These are phyloP conservation scores for Cydia fagiglandana DNA, from an alignment of 1,140 invertebrate species.

Conservation along the genomic window DNA sequence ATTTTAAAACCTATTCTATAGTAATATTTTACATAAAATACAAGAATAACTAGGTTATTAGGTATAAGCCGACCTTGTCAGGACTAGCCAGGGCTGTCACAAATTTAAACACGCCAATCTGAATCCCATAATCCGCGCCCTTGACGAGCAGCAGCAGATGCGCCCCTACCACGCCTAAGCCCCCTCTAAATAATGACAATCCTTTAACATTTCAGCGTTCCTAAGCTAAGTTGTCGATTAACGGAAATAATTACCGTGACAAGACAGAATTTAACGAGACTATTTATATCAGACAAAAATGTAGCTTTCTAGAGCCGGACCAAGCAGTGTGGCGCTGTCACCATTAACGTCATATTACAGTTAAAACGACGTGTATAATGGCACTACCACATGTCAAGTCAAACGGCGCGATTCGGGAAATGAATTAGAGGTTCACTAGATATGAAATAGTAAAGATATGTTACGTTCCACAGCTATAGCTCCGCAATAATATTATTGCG, in stretches of 20 bases:
- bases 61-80: neutral
- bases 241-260: neutral
- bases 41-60: neutral
- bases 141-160: conserved; percentile 17
- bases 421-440: too few species aligned
- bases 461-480: too few species aligned
- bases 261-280: neutral
- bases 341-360: too few species aligned
- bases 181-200: conserved; percentile 28
- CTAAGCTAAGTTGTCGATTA: conserved; percentile 11
- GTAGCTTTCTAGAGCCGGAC: neutral
- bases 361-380: too few species aligned
- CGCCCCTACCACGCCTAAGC: conserved; percentile 13
- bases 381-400: too few species aligned
- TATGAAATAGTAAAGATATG: too few species aligned
- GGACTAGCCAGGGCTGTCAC: conserved; percentile 19
- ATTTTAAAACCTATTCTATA: too few species aligned
- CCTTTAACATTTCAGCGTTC: conserved; percentile 29
- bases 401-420: too few species aligned
- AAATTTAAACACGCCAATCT: conserved; percentile 24
- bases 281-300: neutral
- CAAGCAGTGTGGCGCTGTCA: too few species aligned
- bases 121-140: conserved; percentile 18
- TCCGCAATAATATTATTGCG: too few species aligned
- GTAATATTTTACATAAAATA: neutral